A percentile compares a stretch with the other conserved stretches of the same genome.
These are phyloP conservation scores for Mustelus asterias DNA, from an alignment of 2,113 vertebrate species.

Conservation along the genomic window DNA sequence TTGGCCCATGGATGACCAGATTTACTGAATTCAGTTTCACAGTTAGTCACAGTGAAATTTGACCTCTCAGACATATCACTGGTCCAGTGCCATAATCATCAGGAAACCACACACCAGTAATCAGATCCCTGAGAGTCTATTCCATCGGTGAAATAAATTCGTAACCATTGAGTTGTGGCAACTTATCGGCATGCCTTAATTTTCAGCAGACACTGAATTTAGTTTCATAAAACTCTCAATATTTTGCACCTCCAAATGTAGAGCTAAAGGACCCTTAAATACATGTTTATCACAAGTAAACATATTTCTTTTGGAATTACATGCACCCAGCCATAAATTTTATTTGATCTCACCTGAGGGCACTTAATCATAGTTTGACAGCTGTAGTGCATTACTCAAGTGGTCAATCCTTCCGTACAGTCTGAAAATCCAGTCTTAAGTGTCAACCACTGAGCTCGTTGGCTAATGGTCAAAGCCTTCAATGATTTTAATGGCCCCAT, in stretches of 20 bases:
- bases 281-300: not conserved
- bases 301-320: not conserved
- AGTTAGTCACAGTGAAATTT: not conserved
- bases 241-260: not conserved
- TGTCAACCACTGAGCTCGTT: not conserved
- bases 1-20: not conserved
- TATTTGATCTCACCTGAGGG: not conserved
- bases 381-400: not conserved
- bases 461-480: not conserved
- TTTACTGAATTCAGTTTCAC: not conserved
- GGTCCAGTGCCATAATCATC: not conserved
- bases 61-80: not conserved
- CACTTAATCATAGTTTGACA: not conserved
- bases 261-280: not conserved
- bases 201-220: not conserved
- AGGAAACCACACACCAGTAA: not conserved
- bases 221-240: not conserved
- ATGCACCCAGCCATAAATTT: not conserved
- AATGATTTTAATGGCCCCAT: not conserved
- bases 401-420: not conserved
- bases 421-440: not conserved
- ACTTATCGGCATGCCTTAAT: not conserved
- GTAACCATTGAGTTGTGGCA: not conserved
- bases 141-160: not conserved
- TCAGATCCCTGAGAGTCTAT: not conserved